phyloP scores from a whole-genome alignment of 2,113 vertebrate species.

The Grantiella picta region DNA sequence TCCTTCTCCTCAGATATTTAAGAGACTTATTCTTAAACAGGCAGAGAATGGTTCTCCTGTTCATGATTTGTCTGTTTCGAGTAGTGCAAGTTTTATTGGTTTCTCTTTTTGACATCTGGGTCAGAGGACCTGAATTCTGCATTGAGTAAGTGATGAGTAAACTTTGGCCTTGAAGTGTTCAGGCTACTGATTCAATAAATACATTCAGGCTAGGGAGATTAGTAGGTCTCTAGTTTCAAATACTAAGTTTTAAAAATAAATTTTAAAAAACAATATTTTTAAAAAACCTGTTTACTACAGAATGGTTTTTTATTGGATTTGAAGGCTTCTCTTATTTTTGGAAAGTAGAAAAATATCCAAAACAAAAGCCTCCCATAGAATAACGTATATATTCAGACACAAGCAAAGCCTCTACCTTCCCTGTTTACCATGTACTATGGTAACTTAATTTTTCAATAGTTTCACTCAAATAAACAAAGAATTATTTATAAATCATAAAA shows the following conservation, averaged over 20 bases:
- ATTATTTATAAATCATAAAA: background rate
- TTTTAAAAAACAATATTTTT: background rate
- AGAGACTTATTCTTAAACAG: background rate
- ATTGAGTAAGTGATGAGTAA: background rate
- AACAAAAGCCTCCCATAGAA: background rate
- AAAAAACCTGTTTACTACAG: background rate
- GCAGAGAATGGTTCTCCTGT: slow-evolving; percentile 42
- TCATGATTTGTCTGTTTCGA: background rate
- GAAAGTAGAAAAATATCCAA: background rate
- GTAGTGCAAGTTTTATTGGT: background rate
- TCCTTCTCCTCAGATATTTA: slow-evolving; percentile 34
- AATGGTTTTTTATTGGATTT: background rate
- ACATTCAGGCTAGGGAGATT: background rate
- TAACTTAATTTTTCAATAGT: background rate
- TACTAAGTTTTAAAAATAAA: background rate
- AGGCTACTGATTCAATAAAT: background rate
- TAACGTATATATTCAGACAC: background rate
- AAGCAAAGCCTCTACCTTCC: background rate
- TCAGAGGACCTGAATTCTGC: background rate
- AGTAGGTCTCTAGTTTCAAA: background rate
- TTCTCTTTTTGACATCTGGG: slow-evolving; percentile 1
- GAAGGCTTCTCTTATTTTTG: background rate
- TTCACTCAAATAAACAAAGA: background rate
- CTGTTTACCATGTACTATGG: background rate
- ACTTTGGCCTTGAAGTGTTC: background rate